Evolutionary conservation across 1,140 invertebrate genomes (phyloP).

Genomic region (Schlechtendalia chinensis): DNA sequence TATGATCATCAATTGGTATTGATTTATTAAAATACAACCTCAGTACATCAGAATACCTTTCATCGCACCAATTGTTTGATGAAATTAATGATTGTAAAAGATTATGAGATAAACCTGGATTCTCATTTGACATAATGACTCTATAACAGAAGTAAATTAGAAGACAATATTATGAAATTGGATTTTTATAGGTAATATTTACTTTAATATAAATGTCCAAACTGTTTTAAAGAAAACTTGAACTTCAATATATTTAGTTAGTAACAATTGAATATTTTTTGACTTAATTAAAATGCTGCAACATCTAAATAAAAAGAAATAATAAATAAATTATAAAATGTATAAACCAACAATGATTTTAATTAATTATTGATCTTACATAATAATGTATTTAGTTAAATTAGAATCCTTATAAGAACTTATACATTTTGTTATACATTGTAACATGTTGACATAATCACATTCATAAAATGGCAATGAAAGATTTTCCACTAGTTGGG

Average conservation of each 20-base stretch:
- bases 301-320: slow-evolving; percentile 25
- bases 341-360: not conserved
- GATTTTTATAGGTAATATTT: not conserved
- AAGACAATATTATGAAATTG: not conserved
- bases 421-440: slow-evolving; percentile 3
- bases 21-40: slow-evolving; percentile 32
- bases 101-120: slow-evolving; percentile 15
- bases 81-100: slow-evolving; percentile 21
- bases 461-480: slow-evolving; percentile 13
- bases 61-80: slow-evolving; percentile 18
- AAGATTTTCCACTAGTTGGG: not conserved
- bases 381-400: slow-evolving; percentile 1
- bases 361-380: slow-evolving; percentile 1
- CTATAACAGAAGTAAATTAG: slow-evolving; percentile 11
- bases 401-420: slow-evolving; percentile 13
- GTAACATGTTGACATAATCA: slow-evolving; percentile 16
- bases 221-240: not conserved
- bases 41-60: slow-evolving; percentile 26
- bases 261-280: not conserved
- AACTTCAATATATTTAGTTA: not conserved
- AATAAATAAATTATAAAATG: not conserved
- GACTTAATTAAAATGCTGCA: slow-evolving; percentile 27
- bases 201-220: slow-evolving; percentile 39
- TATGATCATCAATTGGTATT: slow-evolving; percentile 2
- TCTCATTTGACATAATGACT: slow-evolving; percentile 13